A percentile compares a stretch with the other conserved stretches of the same genome.
These are phyloP conservation scores for Microplitis deprimator DNA, from an alignment of 2,888 invertebrate genomes.

Conservation along the genomic window DNA sequence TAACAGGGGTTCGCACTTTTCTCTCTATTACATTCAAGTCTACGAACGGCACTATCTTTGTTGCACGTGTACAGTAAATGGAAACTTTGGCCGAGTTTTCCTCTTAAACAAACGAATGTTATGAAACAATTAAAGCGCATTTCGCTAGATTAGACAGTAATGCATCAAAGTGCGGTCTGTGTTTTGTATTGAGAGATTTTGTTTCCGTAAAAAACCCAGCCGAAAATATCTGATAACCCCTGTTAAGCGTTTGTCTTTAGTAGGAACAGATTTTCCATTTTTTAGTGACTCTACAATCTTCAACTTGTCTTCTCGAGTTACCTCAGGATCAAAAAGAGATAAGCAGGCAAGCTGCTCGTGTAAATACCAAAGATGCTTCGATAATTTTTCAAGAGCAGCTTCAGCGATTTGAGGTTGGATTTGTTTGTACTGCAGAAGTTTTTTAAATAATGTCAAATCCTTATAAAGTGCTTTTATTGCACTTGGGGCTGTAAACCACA, in stretches of 20 bases:
- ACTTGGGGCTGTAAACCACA: conserved; percentile 42
- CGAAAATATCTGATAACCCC: too few species aligned
- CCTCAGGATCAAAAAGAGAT: conserved; percentile 37
- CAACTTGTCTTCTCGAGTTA: conserved; percentile 23
- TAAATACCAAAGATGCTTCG: conserved; percentile 44
- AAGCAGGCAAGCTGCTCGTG: conserved; percentile 38
- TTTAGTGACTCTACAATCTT: conserved; percentile 25
- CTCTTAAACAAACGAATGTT: too few species aligned
- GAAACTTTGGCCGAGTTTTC: too few species aligned
- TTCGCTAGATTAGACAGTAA: too few species aligned
- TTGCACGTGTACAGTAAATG: too few species aligned
- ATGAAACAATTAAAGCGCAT: too few species aligned
- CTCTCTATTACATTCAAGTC: too few species aligned
- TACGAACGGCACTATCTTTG: too few species aligned
- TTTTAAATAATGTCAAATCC: conserved; percentile 46
- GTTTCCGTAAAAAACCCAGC: too few species aligned
- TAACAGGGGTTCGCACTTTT: too few species aligned
- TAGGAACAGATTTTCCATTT: neutral
- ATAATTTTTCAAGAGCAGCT: conserved; percentile 30
- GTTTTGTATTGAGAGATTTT: too few species aligned
- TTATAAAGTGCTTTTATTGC: conserved; percentile 43
- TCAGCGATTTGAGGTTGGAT: conserved; percentile 32
- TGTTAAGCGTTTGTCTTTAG: neutral
- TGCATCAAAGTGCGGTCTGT: too few species aligned
- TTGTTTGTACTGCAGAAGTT: conserved; percentile 31